phyloP scores from a whole-genome alignment of 2,113 vertebrate genomes.

The Atractosteus spatula region DNA sequence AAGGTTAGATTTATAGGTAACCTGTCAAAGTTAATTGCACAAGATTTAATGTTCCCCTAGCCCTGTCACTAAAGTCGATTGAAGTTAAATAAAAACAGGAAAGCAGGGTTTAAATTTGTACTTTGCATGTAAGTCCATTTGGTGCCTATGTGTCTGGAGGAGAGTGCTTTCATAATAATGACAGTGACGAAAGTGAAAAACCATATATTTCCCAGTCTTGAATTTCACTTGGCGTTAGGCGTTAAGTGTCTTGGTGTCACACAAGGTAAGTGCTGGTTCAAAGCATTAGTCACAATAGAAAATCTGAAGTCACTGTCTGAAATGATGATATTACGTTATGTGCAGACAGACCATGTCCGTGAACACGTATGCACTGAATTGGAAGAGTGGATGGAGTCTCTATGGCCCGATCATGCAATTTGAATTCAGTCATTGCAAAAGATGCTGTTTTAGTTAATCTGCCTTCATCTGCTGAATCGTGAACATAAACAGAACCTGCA shows the following conservation, averaged over 20 bases:
- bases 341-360: not conserved
- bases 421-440: too few relatives aligned
- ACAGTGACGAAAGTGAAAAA: conserved; percentile 15
- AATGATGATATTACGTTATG: not conserved
- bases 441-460: too few relatives aligned
- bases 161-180: conserved; percentile 31
- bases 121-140: conserved; percentile 8
- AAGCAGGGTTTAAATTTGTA: too few relatives aligned
- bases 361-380: not conserved
- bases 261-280: conserved; percentile 3
- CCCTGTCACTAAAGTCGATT: too few relatives aligned
- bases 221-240: conserved; percentile 14
- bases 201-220: conserved; percentile 5
- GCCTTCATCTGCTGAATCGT: too few relatives aligned
- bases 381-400: not conserved
- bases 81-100: too few relatives aligned
- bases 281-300: conserved; percentile 11
- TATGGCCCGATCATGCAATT: too few relatives aligned
- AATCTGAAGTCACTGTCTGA: not conserved
- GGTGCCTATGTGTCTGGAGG: conserved; percentile 32
- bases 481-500: too few relatives aligned
- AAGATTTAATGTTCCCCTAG: too few relatives aligned
- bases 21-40: too few relatives aligned
- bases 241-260: conserved; percentile 23
- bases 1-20: too few relatives aligned